Conservation (phyloP, 2,113 vertebrate species). For the Xenopus borealis region DNA sequence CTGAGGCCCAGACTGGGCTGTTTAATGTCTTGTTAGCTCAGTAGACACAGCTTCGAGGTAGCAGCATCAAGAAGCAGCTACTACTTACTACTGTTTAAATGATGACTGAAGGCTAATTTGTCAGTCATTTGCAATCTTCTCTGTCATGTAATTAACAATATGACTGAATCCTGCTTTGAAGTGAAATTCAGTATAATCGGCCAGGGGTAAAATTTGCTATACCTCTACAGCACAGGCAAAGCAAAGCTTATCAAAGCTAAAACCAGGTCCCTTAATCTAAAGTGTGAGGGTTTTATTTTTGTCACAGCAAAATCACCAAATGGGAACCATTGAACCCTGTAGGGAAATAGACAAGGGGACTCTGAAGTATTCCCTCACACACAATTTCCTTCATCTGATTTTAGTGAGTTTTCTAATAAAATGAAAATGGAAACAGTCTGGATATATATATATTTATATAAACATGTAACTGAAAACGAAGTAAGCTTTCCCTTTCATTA, state of each 20-base stretch:
- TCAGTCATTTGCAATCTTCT: neutral
- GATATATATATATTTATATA: too few relatives aligned
- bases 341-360: too few relatives aligned
- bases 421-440: too few relatives aligned
- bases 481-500: too few relatives aligned
- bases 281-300: too few relatives aligned
- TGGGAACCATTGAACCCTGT: too few relatives aligned
- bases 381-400: too few relatives aligned
- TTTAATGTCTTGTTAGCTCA: slow-evolving; percentile 1
- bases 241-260: neutral
- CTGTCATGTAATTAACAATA: neutral
- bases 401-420: too few relatives aligned
- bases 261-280: too few relatives aligned
- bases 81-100: slow-evolving; percentile 4
- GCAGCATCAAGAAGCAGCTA: neutral
- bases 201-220: neutral
- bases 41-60: neutral
- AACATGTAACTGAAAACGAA: too few relatives aligned
- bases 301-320: too few relatives aligned
- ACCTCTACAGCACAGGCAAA: neutral
- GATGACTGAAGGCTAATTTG: neutral
- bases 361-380: too few relatives aligned
- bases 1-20: neutral
- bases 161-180: neutral
- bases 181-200: neutral